These are phyloP conservation scores for Echinometra lucunter DNA, from an alignment of 53 echinoderm and acorn worm species.

Conservation along the genomic window DNA sequence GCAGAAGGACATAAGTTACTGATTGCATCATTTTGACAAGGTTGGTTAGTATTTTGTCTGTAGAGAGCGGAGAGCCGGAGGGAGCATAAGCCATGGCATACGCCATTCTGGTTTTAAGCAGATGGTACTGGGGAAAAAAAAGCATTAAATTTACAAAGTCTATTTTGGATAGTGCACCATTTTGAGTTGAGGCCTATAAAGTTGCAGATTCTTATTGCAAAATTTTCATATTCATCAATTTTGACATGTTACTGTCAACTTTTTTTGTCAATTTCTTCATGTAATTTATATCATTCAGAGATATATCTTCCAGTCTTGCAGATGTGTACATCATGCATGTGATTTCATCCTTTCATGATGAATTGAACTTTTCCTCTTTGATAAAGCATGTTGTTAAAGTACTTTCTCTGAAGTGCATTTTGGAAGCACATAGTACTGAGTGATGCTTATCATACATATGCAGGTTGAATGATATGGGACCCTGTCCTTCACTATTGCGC, in stretches of 20 bases:
- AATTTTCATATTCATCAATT: background rate
- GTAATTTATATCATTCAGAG: background rate
- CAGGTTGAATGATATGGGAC: slow-evolving; percentile 48
- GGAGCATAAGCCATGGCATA: background rate
- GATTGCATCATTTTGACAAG: background rate
- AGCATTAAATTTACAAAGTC: too few relatives aligned
- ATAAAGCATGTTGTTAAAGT: background rate
- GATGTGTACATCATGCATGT: background rate
- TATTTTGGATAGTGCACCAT: too few relatives aligned
- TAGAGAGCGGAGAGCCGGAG: background rate
- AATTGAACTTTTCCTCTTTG: background rate
- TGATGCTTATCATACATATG: background rate
- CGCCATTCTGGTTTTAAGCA: background rate
- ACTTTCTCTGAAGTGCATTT: slow-evolving; percentile 31
- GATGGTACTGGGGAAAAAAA: too few relatives aligned
- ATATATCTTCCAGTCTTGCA: background rate
- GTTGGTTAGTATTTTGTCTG: background rate
- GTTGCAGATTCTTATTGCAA: background rate
- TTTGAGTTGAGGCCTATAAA: background rate
- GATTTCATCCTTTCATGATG: background rate
- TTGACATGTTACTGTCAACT: background rate
- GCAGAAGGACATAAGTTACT: background rate
- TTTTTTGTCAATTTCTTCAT: background rate
- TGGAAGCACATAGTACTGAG: background rate
- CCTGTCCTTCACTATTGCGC: slow-evolving; percentile 6